Conservation (phyloP, 2,888 invertebrate genomes). For the Lymantria monacha region DNA sequence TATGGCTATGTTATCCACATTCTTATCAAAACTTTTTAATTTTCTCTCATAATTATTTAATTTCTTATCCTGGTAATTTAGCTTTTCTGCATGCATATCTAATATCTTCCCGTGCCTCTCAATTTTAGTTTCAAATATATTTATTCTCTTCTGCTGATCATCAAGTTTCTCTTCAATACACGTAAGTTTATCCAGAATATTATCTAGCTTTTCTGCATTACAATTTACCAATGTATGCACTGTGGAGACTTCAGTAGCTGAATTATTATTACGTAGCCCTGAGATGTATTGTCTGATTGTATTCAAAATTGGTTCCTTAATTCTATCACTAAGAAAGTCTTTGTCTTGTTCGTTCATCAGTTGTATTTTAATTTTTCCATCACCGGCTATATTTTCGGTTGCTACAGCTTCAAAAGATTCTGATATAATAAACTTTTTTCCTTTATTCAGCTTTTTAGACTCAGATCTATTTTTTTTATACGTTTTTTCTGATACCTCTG, state of each 20-base stretch:
- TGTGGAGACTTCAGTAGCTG: constrained; percentile 38
- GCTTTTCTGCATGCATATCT: constrained; percentile 42
- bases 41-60: neutral
- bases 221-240: constrained; percentile 46
- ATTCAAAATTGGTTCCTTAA: constrained; percentile 57
- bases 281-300: constrained; percentile 58
- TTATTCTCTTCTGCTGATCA: constrained; percentile 5
- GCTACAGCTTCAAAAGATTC: constrained; percentile 68
- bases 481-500: constrained; percentile 60
- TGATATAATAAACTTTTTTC: constrained; percentile 45
- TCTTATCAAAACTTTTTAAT: neutral
- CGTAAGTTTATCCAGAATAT: constrained; percentile 51
- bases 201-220: constrained; percentile 54
- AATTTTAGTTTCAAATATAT: constrained; percentile 1
- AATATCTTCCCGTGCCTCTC: neutral
- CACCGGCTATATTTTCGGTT: constrained; percentile 46
- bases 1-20: neutral
- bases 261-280: constrained; percentile 43
- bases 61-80: constrained; percentile 24
- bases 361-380: constrained; percentile 64
- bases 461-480: constrained; percentile 38
- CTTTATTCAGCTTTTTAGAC: constrained; percentile 27
- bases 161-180: constrained; percentile 56
- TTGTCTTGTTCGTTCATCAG: constrained; percentile 69
- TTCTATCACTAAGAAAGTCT: constrained; percentile 54